A percentile compares a stretch with the other conserved stretches of the same genome.
Conservation (phyloP, 2,888 invertebrate genomes). For the Conomelus anceps region DNA sequence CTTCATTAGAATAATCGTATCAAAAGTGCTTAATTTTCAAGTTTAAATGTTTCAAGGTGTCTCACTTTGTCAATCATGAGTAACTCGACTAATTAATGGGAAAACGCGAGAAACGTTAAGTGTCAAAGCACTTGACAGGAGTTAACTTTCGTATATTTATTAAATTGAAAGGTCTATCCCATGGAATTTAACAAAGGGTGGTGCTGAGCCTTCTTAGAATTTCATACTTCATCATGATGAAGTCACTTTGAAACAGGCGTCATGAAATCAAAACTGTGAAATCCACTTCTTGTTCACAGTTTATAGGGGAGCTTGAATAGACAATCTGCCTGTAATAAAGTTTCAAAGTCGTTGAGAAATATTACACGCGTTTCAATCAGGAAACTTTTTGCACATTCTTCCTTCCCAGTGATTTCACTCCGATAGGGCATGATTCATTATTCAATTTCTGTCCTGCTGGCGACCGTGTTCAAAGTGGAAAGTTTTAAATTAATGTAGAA, state of each 20-base stretch:
- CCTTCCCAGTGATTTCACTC: not conserved
- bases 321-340: not conserved
- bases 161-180: too few species aligned
- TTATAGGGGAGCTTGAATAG: not conserved
- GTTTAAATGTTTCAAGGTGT: too few species aligned
- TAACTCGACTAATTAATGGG: too few species aligned
- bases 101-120: too few species aligned
- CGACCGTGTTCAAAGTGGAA: not conserved
- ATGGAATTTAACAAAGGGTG: too few species aligned
- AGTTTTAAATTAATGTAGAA: not conserved
- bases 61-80: too few species aligned
- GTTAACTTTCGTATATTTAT: too few species aligned
- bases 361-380: not conserved
- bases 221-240: too few species aligned
- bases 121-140: too few species aligned
- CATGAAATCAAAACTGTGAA: not conserved
- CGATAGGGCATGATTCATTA: not conserved
- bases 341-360: not conserved
- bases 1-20: too few species aligned
- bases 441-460: not conserved
- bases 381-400: not conserved
- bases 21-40: too few species aligned
- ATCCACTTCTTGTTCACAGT: not conserved
- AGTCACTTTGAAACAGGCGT: not conserved
- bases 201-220: too few species aligned